Conservation (phyloP, 2,888 invertebrate species). For the Sphaerophoria rueppellii region DNA sequence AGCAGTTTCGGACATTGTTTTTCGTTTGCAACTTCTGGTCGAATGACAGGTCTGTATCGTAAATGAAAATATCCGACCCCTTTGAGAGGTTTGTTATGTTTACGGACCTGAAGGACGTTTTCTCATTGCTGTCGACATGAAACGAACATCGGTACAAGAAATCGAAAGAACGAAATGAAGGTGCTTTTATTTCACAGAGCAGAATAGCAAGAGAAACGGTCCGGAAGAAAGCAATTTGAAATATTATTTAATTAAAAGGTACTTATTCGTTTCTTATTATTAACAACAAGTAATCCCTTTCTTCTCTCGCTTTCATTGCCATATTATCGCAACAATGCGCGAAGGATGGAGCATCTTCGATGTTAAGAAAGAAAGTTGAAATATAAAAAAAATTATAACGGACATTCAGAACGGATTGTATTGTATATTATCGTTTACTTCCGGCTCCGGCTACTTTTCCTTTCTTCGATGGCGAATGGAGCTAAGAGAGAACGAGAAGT, state of each 20-base stretch:
- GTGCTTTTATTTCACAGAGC: slow-evolving; percentile 39
- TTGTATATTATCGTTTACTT: slow-evolving; percentile 15
- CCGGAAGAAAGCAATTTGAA: slow-evolving; percentile 71
- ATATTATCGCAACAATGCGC: slow-evolving; percentile 48
- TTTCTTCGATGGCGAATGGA: neutral
- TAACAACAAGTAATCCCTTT: too few relatives aligned
- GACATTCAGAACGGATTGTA: slow-evolving; percentile 18
- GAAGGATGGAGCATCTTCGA: neutral
- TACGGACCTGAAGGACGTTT: too few relatives aligned
- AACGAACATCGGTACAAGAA: neutral
- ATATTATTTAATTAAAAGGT: slow-evolving; percentile 72
- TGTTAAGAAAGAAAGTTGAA: neutral
- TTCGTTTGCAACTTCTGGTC: slow-evolving; percentile 33
- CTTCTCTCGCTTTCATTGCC: slow-evolving; percentile 50
- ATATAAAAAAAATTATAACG: neutral
- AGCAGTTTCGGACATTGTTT: slow-evolving; percentile 23
- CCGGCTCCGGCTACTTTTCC: slow-evolving; percentile 1
- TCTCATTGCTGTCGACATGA: neutral
- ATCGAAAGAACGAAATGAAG: slow-evolving; percentile 54
- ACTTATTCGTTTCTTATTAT: slow-evolving; percentile 62
- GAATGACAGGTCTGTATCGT: neutral
- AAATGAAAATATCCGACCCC: neutral
- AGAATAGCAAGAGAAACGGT: slow-evolving; percentile 27
- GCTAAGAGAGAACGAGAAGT: neutral
- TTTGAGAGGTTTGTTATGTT: too few relatives aligned